Evolutionary conservation across 2,113 vertebrate species (phyloP).

Genomic region (Hydrochoerus hydrochaeris): DNA sequence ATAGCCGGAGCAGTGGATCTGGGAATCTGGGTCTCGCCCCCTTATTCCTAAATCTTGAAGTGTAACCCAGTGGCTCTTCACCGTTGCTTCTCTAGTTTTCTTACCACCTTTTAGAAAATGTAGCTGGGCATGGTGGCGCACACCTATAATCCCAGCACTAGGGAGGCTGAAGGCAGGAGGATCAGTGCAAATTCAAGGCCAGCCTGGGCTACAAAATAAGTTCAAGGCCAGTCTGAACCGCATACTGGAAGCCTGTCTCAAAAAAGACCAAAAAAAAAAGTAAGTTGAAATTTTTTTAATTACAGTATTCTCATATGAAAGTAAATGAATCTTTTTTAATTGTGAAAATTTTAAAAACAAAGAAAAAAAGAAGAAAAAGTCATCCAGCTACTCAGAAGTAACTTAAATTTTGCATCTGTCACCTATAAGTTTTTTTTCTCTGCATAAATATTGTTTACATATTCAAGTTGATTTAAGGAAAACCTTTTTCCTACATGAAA

Average conservation of each 20-base stretch:
- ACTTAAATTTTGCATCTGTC: not conserved
- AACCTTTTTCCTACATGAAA: not conserved
- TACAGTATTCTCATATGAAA: not conserved
- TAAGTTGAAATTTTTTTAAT: not conserved
- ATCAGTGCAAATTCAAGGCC: no score
- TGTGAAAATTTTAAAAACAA: not conserved
- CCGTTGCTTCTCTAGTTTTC: not conserved
- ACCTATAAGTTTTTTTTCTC: not conserved
- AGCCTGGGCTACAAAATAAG: no score
- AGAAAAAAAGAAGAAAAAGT: not conserved
- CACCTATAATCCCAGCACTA: no score
- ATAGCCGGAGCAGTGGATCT: not conserved
- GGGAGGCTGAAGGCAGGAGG: no score
- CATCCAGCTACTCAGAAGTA: not conserved
- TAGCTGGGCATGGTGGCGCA: not conserved
- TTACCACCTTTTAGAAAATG: slow-evolving; percentile 34
- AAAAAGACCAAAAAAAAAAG: no score
- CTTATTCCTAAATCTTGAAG: not conserved
- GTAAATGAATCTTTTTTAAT: not conserved
- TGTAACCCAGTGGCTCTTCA: not conserved
- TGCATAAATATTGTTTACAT: not conserved
- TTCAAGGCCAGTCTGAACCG: no score
- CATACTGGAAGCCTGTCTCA: no score
- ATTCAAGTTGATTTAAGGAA: not conserved
- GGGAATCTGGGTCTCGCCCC: not conserved